Base-by-base conservation (phyloP, 1,140 invertebrate species). In the Dendrolimus punctatus region DNA sequence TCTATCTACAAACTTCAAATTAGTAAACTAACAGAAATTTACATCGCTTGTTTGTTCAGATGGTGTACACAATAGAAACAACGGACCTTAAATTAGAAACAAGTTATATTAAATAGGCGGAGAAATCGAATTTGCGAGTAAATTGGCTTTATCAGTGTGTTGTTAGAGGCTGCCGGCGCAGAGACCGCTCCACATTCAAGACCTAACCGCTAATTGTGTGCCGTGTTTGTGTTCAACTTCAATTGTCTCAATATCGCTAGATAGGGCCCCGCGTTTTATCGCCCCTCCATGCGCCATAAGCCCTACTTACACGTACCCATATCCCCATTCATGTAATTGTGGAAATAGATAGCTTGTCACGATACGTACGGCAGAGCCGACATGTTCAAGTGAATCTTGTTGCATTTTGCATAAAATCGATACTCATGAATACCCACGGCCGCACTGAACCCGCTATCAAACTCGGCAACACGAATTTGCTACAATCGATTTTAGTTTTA, bases 321-420 rank as follows among this genome's bases (percentile, higher is more conserved):
- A 73, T 64, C 66, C 68, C 69, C 68, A 62, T 66, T 60, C 58
- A 64, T 80, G 76, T 81, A 83, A 85, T 81, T 83, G 75, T 63
- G 66, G 60, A 66, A 68, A 71, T 83, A 74, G 68, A 62, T 76
- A 66, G 67, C 70, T 51, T 38, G 67, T 59, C 68, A 68, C 73
- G 68, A 67, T 73, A 77, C 68, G 68, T 79, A 75, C 68, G 67
- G 68, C 73, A 75, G 66, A 67, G 64, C 65, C 72, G 60, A 64
- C 71, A 62, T 67, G 73, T 80, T 76, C 73, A 73, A 81, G 78
- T 85, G 79, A 85, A 83, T 85, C 80, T 85, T 83, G 80, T 85
- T 85, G 79, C 80, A 83, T 82, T 85, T 85, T 85, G 77, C 80
- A 85, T 85, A 85, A 85, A 85, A 85, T 85, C 82, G 82, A 85